Evolutionary conservation across 2,113 vertebrate species (phyloP).

Genomic region (Boleophthalmus pectinirostris): DNA sequence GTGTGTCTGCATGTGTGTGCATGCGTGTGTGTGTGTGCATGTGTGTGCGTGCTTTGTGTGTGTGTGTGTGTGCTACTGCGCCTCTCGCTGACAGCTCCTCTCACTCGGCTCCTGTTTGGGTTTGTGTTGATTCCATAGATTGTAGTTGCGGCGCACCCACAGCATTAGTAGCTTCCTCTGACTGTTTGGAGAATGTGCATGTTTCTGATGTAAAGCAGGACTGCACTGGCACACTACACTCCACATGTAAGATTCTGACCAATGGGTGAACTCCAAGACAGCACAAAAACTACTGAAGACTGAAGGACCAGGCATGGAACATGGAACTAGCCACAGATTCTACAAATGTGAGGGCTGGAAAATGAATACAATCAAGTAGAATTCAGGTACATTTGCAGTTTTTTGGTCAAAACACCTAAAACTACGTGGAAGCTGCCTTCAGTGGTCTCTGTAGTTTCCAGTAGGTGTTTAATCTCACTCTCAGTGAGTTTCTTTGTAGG

Average conservation of each 20-base stretch:
- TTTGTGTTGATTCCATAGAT: slow-evolving; percentile 31
- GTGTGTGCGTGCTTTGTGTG: no score
- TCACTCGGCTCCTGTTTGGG: slow-evolving; percentile 20
- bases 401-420: no score
- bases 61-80: not conserved
- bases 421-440: no score
- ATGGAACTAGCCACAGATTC: not conserved
- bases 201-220: slow-evolving; percentile 37
- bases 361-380: no score
- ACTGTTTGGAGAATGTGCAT: not conserved
- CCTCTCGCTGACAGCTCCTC: not conserved
- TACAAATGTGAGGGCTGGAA: no score
- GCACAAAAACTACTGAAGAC: not conserved
- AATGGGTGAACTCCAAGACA: slow-evolving; percentile 31
- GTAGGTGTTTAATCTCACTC: no score
- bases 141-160: slow-evolving; percentile 36
- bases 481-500: no score
- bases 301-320: not conserved
- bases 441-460: no score
- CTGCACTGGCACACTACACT: slow-evolving; percentile 18
- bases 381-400: no score
- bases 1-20: no score
- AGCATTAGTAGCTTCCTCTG: slow-evolving; percentile 55
- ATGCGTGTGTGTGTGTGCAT: no score
- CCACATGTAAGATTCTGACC: slow-evolving; percentile 27